A percentile compares a stretch with the other conserved stretches of the same genome.
Evolutionary conservation across 2,888 invertebrate genomes (phyloP).

Genomic region (Andrena chrysosceles): DNA sequence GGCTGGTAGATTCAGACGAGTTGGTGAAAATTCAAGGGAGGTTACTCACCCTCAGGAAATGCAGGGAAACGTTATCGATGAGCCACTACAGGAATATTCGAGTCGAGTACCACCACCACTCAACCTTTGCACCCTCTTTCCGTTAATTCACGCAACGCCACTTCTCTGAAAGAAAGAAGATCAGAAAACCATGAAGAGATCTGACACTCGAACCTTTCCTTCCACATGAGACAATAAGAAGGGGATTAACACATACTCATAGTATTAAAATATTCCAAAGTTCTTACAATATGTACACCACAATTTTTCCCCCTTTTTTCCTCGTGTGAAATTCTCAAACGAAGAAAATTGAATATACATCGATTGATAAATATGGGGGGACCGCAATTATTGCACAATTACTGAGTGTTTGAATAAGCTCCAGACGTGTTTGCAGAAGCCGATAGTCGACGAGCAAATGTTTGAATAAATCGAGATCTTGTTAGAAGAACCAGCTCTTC

Average conservation of each 20-base stretch:
- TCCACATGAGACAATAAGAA: not conserved
- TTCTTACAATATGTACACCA: too few relatives aligned
- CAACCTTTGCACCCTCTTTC: constrained; percentile 40
- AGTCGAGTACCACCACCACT: constrained; percentile 43
- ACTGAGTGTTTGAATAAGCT: constrained; percentile 11
- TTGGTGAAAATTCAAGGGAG: constrained; percentile 9
- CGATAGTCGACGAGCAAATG: constrained; percentile 8
- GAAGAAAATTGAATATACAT: not conserved
- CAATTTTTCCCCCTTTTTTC: too few relatives aligned
- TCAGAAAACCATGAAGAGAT: constrained; percentile 25
- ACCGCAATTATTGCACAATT: constrained; percentile 17
- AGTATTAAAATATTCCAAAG: too few relatives aligned
- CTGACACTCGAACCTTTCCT: constrained; percentile 14
- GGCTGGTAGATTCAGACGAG: not conserved
- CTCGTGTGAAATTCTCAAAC: not conserved
- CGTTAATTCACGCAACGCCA: constrained; percentile 48
- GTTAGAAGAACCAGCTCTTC: not conserved
- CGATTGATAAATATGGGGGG: not conserved
- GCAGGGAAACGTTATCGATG: constrained; percentile 40
- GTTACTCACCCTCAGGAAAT: constrained; percentile 28
- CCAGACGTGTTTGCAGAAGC: constrained; percentile 1
- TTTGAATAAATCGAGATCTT: constrained; percentile 20
- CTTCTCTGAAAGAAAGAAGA: constrained; percentile 44
- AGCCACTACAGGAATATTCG: constrained; percentile 40
- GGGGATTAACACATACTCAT: too few relatives aligned